phyloP scores from a whole-genome alignment of 2,113 vertebrate genomes.

The Myiopsitta monachus region DNA sequence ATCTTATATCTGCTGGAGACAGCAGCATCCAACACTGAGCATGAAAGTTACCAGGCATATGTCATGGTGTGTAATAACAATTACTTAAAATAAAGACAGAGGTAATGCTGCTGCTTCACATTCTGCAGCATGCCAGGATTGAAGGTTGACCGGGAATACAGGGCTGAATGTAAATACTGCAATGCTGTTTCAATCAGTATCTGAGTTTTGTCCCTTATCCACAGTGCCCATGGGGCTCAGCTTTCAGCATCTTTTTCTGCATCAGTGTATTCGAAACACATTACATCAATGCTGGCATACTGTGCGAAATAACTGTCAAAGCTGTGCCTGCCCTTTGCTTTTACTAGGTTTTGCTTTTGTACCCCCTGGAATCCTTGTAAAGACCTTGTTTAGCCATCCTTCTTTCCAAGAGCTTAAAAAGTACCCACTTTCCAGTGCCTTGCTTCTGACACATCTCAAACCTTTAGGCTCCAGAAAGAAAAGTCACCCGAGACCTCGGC shows the following conservation, averaged over 20 bases:
- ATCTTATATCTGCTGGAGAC: neutral
- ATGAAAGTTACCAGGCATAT: neutral
- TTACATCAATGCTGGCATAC: accelerated
- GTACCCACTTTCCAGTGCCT: neutral
- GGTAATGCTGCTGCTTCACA: neutral
- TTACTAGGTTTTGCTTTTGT: neutral
- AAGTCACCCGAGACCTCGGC: neutral
- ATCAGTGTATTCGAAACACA: neutral
- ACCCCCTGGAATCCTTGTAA: neutral
- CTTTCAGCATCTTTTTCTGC: neutral
- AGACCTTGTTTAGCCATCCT: neutral
- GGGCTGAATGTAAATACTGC: neutral
- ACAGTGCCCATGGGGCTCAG: neutral
- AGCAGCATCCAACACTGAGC: neutral
- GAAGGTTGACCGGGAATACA: neutral
- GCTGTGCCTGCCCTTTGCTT: neutral
- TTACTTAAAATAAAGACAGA: neutral
- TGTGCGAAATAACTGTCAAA: neutral
- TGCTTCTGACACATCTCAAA: neutral
- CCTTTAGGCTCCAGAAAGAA: neutral
- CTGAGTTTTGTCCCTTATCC: neutral
- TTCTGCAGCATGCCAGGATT: neutral
- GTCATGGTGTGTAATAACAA: neutral
- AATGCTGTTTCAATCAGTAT: neutral
- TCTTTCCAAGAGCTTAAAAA: neutral